Conservation (phyloP, 2,797 vertebrate genomes). For the Carcharodon carcharias region DNA sequence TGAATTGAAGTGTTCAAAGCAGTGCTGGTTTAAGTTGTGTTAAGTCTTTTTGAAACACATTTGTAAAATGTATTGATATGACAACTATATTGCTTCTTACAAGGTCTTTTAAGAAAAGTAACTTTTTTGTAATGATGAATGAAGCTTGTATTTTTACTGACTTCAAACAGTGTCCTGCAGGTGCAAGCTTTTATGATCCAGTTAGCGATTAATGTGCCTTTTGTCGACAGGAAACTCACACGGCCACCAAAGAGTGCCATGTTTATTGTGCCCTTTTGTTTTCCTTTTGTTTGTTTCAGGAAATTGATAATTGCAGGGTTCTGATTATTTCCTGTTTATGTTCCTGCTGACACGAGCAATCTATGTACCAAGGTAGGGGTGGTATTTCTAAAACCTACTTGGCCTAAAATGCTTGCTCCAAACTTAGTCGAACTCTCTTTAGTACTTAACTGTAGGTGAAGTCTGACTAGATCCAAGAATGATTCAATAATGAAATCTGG, state of each 20-base stretch:
- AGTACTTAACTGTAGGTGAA: not conserved
- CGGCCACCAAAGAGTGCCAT: slow-evolving; percentile 26
- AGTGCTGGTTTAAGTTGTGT: not conserved
- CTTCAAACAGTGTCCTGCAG: slow-evolving; percentile 31
- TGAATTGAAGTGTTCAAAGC: not conserved
- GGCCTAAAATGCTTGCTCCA: not conserved
- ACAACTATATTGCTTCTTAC: not conserved
- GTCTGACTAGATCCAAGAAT: slow-evolving; percentile 21
- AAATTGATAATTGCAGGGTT: slow-evolving; percentile 38
- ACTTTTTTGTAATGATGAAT: not conserved
- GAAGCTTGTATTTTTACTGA: slow-evolving; percentile 16
- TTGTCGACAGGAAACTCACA: slow-evolving; percentile 30
- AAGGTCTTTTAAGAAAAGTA: not conserved
- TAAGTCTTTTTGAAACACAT: not conserved
- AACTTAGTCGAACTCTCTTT: not conserved
- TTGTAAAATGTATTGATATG: not conserved
- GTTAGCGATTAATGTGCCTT: slow-evolving; percentile 32
- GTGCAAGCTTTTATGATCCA: slow-evolving; percentile 32
- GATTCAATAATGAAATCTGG: not conserved
- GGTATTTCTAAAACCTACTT: not conserved
- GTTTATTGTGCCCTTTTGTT: slow-evolving; percentile 37
- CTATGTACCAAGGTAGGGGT: not conserved
- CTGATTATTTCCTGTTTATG: slow-evolving; percentile 37
- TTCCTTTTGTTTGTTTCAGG: slow-evolving; percentile 38
- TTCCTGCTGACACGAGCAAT: slow-evolving; percentile 26